Conservation (phyloP, 1,140 invertebrate species). For the Planococcus citri region DNA sequence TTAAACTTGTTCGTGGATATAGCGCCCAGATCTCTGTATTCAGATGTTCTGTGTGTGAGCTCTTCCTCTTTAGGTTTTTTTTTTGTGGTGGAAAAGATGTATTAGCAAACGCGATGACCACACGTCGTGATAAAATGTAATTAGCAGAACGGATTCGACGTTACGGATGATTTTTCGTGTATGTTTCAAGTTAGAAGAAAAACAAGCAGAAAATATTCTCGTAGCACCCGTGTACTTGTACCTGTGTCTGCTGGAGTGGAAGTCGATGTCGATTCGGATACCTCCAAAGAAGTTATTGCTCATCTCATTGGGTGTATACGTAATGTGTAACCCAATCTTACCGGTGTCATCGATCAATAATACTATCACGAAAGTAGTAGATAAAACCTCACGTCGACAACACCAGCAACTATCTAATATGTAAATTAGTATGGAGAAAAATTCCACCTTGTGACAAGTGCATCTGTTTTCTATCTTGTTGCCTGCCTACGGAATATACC, state of each 20-base stretch:
- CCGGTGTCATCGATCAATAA: background rate
- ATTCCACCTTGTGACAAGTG: background rate
- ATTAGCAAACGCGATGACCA: background rate
- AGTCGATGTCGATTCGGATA: background rate
- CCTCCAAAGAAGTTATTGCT: background rate
- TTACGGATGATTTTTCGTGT: background rate
- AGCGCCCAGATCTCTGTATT: too few species aligned
- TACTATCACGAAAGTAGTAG: background rate
- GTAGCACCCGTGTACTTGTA: background rate
- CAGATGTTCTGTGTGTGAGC: too few species aligned
- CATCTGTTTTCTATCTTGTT: background rate
- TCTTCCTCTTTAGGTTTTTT: too few species aligned
- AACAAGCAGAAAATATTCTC: too few species aligned
- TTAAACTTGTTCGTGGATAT: background rate
- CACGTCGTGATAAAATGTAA: slow-evolving; percentile 2
- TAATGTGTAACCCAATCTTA: background rate
- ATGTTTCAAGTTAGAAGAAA: background rate
- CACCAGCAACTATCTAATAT: background rate
- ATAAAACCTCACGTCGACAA: background rate
- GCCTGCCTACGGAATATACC: too few species aligned
- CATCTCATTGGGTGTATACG: too few species aligned
- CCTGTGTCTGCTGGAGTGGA: too few species aligned
- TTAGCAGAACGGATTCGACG: background rate
- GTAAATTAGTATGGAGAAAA: slow-evolving; percentile 3
- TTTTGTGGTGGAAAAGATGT: too few species aligned